These are phyloP conservation scores for Amphipyra berbera DNA, from an alignment of 2,888 invertebrate species.

Conservation along the genomic window DNA sequence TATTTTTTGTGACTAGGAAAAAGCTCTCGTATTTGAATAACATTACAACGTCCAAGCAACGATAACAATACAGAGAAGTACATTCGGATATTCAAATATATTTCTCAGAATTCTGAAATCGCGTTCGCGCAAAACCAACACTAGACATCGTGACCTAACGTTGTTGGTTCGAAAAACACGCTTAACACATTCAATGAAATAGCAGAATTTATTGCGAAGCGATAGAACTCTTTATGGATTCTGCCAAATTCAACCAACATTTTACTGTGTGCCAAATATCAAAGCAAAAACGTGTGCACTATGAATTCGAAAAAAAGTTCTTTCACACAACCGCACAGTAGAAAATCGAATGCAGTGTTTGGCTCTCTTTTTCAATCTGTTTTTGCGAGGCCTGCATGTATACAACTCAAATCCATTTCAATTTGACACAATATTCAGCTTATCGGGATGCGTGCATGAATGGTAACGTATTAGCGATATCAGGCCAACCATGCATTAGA, in stretches of 20 bases:
- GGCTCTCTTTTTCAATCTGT: conserved; percentile 33
- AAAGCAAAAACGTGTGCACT: conserved; percentile 31
- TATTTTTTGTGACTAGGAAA: conserved; percentile 19
- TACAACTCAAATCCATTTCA: conserved; percentile 40
- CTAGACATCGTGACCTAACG: conserved; percentile 20
- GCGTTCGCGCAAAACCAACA: conserved; percentile 19
- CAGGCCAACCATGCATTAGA: conserved; percentile 10
- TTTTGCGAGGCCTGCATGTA: conserved; percentile 19
- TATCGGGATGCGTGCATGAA: conserved; percentile 31
- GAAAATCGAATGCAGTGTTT: conserved; percentile 27
- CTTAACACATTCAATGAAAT: conserved; percentile 26
- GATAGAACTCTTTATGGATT: conserved; percentile 28
- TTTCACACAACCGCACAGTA: conserved; percentile 24
- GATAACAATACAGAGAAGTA: conserved; percentile 22
- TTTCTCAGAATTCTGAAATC: conserved; percentile 37
- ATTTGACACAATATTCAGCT: conserved; percentile 36
- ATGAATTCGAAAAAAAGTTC: conserved; percentile 26
- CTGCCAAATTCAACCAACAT: conserved; percentile 40
- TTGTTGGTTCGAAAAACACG: conserved; percentile 18
- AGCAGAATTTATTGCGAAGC: conserved; percentile 37
- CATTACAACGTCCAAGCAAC: conserved; percentile 9
- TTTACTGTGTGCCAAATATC: conserved; percentile 48
- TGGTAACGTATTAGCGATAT: conserved; percentile 25
- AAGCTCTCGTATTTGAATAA: conserved; percentile 20
- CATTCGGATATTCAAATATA: conserved; percentile 28